Conservation (phyloP, 2,888 invertebrate species). For the Sisyra terminalis region DNA sequence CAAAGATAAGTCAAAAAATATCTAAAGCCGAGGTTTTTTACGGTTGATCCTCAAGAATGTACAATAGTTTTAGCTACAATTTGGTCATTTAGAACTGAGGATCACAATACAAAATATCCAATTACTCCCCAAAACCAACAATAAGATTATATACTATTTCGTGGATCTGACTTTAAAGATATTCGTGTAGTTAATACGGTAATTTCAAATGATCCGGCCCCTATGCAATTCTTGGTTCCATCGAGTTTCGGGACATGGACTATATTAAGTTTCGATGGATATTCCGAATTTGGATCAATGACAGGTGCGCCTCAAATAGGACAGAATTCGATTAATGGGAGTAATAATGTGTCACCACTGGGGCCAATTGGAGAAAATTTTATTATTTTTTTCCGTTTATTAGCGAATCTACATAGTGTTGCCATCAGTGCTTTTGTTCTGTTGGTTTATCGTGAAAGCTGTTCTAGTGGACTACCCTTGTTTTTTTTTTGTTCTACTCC, state of each 20-base stretch:
- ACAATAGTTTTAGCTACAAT: constrained; percentile 99
- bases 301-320: constrained; percentile 24
- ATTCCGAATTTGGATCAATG: constrained; percentile 49
- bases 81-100: constrained; percentile 97
- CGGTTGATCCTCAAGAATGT: constrained; percentile 98
- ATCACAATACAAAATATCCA: constrained; percentile 86
- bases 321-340: constrained; percentile 32
- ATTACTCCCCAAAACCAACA: constrained; percentile 95
- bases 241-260: constrained; percentile 45
- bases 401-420: no score
- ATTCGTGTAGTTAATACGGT: constrained; percentile 82
- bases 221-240: constrained; percentile 77
- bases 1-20: constrained; percentile 98
- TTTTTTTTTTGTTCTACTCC: no score
- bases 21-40: constrained; percentile 99
- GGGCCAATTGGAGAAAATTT: constrained; percentile 28
- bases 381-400: no score
- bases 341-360: constrained; percentile 17
- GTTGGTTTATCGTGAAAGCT: no score
- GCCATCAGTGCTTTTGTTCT: no score
- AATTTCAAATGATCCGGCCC: constrained; percentile 93
- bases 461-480: no score
- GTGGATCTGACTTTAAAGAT: constrained; percentile 97
- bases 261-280: constrained; percentile 51
- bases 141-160: constrained; percentile 96